phyloP scores from a whole-genome alignment of 2,888 invertebrate genomes.

The Nipponacmea schrenckii region DNA sequence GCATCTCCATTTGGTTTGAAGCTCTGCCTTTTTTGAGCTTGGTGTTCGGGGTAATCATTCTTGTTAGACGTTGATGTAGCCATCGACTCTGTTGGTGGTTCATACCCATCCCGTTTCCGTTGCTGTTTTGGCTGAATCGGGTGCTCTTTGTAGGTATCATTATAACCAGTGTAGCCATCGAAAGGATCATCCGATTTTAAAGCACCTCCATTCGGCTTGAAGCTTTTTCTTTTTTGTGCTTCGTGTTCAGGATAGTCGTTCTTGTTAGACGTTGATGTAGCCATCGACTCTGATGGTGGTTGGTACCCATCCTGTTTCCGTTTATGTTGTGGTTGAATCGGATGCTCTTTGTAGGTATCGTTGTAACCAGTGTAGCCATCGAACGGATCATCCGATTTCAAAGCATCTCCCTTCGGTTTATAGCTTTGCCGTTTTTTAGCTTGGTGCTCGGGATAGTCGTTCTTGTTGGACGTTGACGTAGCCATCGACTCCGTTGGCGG shows the following conservation, averaged over 20 bases:
- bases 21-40: constrained; percentile 4
- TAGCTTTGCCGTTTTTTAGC: neutral
- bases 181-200: constrained; percentile 25
- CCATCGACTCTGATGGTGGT: constrained; percentile 45
- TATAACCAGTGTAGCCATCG: constrained; percentile 40
- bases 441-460: neutral
- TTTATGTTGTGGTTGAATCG: constrained; percentile 38
- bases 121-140: constrained; percentile 28
- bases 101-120: neutral
- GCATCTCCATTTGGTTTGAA: constrained; percentile 15
- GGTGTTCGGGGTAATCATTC: constrained; percentile 6
- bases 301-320: constrained; percentile 40
- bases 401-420: neutral
- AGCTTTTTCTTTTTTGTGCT: constrained; percentile 36
- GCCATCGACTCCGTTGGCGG: constrained; percentile 13
- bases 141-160: constrained; percentile 36
- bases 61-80: constrained; percentile 11
- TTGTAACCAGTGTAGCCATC: constrained; percentile 56
- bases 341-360: constrained; percentile 54
- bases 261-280: constrained; percentile 45
- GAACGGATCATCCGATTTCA: constrained; percentile 49
- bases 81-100: constrained; percentile 2
- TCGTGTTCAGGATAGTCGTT: constrained; percentile 42
- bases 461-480: neutral
- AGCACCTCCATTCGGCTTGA: constrained; percentile 43